phyloP scores from a whole-genome alignment of 1,140 invertebrate genomes.

The Acromyrmex charruanus region DNA sequence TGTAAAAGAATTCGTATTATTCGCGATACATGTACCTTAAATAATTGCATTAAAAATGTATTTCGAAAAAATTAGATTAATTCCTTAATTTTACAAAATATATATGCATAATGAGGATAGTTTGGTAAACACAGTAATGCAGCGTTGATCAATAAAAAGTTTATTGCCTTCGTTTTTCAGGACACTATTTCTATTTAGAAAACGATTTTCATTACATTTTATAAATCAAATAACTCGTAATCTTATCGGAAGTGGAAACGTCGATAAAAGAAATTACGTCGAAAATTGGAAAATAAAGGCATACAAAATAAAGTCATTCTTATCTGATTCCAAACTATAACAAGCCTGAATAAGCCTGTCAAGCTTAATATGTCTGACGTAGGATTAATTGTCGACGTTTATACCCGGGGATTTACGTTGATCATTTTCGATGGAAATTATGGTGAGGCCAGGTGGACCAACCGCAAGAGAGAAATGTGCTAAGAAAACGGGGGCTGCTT shows the following conservation, averaged over 20 bases:
- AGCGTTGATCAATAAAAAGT: background rate
- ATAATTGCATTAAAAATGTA: background rate
- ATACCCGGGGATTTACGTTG: conserved; percentile 23
- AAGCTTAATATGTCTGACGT: conserved; percentile 51
- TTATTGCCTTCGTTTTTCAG: background rate
- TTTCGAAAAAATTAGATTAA: conserved; percentile 13
- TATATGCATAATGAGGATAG: background rate
- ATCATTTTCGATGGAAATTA: conserved; percentile 44
- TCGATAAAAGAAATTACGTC: background rate
- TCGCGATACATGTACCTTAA: background rate
- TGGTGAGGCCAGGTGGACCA: background rate
- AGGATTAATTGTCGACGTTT: conserved; percentile 57
- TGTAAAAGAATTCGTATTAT: background rate
- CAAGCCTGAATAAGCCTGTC: conserved; percentile 48
- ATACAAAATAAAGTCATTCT: background rate
- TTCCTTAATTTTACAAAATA: background rate
- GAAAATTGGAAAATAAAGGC: conserved; percentile 10
- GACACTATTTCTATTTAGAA: background rate
- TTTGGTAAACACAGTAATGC: background rate
- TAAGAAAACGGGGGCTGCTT: conserved; percentile 67
- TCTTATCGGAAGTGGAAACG: background rate
- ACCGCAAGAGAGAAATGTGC: conserved; percentile 18
- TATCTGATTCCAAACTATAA: conserved; percentile 41
- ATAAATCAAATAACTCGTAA: conserved; percentile 8
- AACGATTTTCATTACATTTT: conserved; percentile 18